Evolutionary conservation across 2,797 vertebrate genomes (phyloP), one percentile per base, ranked within the genome.

Genomic region (Bradypodion pumilum): DNA sequence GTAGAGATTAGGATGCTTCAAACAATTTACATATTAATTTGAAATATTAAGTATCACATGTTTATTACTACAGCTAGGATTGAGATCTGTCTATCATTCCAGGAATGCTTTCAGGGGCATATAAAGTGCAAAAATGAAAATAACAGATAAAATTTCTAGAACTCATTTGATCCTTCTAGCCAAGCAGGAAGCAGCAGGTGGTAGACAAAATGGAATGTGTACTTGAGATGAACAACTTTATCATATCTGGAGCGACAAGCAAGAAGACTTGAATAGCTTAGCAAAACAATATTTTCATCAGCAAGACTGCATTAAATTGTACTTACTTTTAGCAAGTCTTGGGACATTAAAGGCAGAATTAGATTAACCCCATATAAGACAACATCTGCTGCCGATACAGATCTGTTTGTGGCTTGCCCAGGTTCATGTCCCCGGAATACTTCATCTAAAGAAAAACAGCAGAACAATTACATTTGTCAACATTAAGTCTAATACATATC

Each of bases 321-420:
- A 83, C 87, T 94, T 94, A 99, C 99, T 96, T 99, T 99, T 86
- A 99, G 95, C 89, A 99, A 96, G 93, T 99, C 98, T 94, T 99
- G 98, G 91, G 98, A 99, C 98, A 99, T 99, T 89, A 99, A 96
- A 2, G 99, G 99, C 84, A 99, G 95, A 82, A 99, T 98, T 42
- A 99, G 97, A 92, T 99, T 99, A 89, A 99, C 98, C 5, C 99
- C 99, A 46, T 98, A 99, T 44, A 99, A 97, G 85, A 99, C 99
- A 62, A 99, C 99, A 81, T 99, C 99, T 29, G 98, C 98, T 21
- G 99, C 98, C 0, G 98, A 99, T 4, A 99, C 98, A 0, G 97
- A 96, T 90, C 98, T 97, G 81, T 90, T 96, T 74, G 97, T 95
- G 8, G 97, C 96, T 74, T 98, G 97, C 85, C 97, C 97, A 83